Base-by-base conservation (phyloP, 2,888 invertebrate species). In the Phymatocera aterrima region DNA sequence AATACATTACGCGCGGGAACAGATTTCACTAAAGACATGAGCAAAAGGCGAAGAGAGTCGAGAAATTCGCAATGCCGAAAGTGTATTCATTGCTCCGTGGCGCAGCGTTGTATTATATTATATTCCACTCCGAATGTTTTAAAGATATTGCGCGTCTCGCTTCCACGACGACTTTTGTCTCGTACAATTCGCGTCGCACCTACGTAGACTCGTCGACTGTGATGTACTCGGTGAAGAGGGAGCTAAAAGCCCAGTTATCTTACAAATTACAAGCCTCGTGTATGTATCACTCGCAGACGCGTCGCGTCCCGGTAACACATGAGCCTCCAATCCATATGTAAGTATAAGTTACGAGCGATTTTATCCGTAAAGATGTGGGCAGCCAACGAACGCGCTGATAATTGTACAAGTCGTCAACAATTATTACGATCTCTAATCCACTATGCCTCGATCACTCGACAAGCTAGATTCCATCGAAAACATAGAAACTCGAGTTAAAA, bases 321-420 rank as follows among this genome's bases (percentile, higher is more conserved):
- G n/a, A n/a, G 43, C 43, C 6, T 43, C 43, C 12, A 43, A 12
- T 43, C 6, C 43, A 12, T 43, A n/a, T 43, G 43, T 10, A 43
- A 6, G 12, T n/a, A 60, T 31, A 28, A 28, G n/a, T 6, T n/a
- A 6, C 24, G 40, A 31, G 37, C 21, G 40, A 31, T 65, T 43
- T 24, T 28, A 65, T 65, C 65, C 65, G 4, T n/a, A 18, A 24
- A 65, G 40, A 65, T 21, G 65, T 40, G 40, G 4, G 40, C 31
- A 60, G 37, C 65, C 65, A 65, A 65, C 24, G 65, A 40, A 4
- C 65, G 31, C 10, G 21, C 40, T 65, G 65, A 40, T 65, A 65
- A 65, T 40, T 40, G 21, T 18, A 12, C 43, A 21, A n/a, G 65
- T 65, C 37, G 40, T 65, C 65, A 21, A 65, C 40, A 37, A 65